These are phyloP conservation scores for Cotesia chilonis DNA, from an alignment of 1,140 invertebrate species.

Conservation along the genomic window DNA sequence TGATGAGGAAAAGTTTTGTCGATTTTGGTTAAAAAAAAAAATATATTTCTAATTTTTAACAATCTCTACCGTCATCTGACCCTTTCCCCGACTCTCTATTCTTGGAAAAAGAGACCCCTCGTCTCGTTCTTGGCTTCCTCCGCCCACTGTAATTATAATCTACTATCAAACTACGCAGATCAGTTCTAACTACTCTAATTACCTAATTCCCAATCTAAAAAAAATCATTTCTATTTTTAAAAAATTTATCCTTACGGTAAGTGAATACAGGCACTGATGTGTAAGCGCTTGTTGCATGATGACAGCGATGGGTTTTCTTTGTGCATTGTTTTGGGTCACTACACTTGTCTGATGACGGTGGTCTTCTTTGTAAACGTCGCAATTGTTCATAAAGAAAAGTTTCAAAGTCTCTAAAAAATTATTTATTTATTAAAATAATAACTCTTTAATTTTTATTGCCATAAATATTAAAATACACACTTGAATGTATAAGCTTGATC, in stretches of 20 bases:
- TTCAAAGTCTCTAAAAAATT: conserved; percentile 83
- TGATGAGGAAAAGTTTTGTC: neutral
- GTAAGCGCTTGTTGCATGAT: conserved; percentile 89
- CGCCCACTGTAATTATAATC: conserved; percentile 66
- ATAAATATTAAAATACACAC: conserved; percentile 41
- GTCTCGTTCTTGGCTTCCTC: conserved; percentile 56
- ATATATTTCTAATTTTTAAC: conserved; percentile 13
- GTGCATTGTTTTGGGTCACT: conserved; percentile 75
- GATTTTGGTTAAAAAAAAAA: neutral
- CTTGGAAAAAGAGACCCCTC: conserved; percentile 59
- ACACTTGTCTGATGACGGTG: conserved; percentile 68
- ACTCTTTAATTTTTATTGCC: neutral
- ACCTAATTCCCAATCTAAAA: neutral
- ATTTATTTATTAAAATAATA: neutral
- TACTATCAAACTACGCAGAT: conserved; percentile 60
- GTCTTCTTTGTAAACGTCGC: conserved; percentile 76
- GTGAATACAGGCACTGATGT: conserved; percentile 78
- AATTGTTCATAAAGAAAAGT: conserved; percentile 90
- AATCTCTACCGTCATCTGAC: conserved; percentile 62
- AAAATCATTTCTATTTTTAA: neutral
- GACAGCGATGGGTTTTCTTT: conserved; percentile 84
- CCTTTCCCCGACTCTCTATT: conserved; percentile 60
- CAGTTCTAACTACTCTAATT: conserved; percentile 41
- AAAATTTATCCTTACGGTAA: conserved; percentile 56
- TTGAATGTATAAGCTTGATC: conserved; percentile 61